Percentiles rank a stretch among this genome's conserved stretches.
These are phyloP conservation scores for Coleophora deauratella DNA, from an alignment of 2,888 invertebrate genomes.

Conservation along the genomic window DNA sequence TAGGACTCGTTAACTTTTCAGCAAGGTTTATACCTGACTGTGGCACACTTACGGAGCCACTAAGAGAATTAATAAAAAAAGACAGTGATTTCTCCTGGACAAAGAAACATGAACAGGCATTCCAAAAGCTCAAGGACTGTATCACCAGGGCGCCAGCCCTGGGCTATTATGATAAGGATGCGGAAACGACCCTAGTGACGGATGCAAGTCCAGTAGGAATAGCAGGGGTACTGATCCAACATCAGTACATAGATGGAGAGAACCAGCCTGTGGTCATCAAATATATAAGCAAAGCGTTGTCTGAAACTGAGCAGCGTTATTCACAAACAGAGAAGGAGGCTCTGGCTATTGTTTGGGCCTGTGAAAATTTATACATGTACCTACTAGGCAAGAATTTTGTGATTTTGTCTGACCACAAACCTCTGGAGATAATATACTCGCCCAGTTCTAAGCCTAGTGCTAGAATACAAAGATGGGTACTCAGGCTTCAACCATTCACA, in stretches of 20 bases:
- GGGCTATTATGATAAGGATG: conserved; percentile 1
- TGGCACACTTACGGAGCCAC: conserved; percentile 6
- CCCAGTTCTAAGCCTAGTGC: conserved; percentile 2
- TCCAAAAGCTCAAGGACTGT: background rate
- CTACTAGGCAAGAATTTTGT: conserved; percentile 1
- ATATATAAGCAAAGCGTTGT: conserved; percentile 3
- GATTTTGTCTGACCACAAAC: background rate
- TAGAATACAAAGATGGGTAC: conserved; percentile 1
- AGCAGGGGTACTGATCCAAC: conserved; percentile 2
- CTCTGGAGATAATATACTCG: conserved; percentile 1
- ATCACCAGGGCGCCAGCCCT: background rate
- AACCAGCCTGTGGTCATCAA: conserved; percentile 2
- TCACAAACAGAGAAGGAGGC: conserved; percentile 12
- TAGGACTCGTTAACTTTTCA: conserved; percentile 9
- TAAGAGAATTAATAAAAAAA: background rate
- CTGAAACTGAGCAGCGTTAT: conserved; percentile 5
- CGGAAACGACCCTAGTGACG: conserved; percentile 4
- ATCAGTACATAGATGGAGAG: background rate
- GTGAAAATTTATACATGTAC: conserved; percentile 9
- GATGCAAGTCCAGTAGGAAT: conserved; percentile 10
- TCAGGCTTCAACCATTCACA: background rate
- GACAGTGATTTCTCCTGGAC: background rate
- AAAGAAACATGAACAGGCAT: background rate
- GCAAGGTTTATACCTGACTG: conserved; percentile 10
- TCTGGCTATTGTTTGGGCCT: conserved; percentile 8